Conservation (phyloP, 2,797 vertebrate species). For the Lagocephalus sceleratus region DNA sequence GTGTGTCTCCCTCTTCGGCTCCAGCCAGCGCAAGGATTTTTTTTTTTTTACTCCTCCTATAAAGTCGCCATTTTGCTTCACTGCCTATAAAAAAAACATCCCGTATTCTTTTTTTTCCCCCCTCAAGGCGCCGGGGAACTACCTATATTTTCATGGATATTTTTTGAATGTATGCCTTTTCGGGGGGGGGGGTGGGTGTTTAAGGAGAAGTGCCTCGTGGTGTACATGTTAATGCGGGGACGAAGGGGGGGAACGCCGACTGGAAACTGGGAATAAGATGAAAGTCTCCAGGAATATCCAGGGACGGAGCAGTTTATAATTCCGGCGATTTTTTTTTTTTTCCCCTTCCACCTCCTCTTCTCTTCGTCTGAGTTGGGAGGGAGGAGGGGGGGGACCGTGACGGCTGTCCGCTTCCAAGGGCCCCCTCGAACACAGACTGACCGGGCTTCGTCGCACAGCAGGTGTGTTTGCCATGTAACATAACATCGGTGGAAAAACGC, state of each 20-base stretch:
- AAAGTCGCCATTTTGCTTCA: constrained; percentile 98
- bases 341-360: constrained; percentile 16
- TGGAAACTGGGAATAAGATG: constrained; percentile 66
- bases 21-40: constrained; percentile 74
- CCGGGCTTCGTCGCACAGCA: constrained; percentile 63
- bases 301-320: constrained; percentile 43
- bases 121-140: constrained; percentile 59
- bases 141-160: constrained; percentile 51
- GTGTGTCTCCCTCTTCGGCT: constrained; percentile 76
- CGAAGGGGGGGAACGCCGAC: constrained; percentile 53
- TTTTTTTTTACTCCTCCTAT: constrained; percentile 81
- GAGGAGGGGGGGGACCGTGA: constrained; percentile 33
- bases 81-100: constrained; percentile 83
- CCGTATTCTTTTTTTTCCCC: constrained; percentile 66
- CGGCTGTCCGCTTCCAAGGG: constrained; percentile 46
- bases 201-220: constrained; percentile 70
- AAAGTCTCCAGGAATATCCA: constrained; percentile 67
- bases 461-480: constrained; percentile 80
- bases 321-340: constrained; percentile 25
- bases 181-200: constrained; percentile 57
- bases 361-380: constrained; percentile 27
- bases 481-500: constrained; percentile 63
- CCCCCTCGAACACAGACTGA: constrained; percentile 40
- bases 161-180: constrained; percentile 40
- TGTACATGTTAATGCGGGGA: constrained; percentile 77